Conservation (phyloP, 2,888 invertebrate genomes). For the Anoncus sp. region DNA sequence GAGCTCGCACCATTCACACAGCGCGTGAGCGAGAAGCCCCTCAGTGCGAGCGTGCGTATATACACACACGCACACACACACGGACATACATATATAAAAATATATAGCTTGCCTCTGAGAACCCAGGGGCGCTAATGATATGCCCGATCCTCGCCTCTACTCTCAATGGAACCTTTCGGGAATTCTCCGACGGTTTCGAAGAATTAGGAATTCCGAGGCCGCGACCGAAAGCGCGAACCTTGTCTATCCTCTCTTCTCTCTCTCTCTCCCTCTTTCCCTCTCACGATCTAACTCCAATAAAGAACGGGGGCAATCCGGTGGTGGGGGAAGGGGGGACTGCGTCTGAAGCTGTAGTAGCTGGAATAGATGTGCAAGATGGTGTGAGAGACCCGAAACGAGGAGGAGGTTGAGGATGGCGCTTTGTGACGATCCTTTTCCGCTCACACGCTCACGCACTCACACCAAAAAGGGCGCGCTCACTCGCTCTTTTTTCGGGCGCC, state of each 20-base stretch:
- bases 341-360: conserved; percentile 29
- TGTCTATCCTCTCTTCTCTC: conserved; percentile 5
- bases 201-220: conserved; percentile 83
- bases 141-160: conserved; percentile 74
- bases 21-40: conserved; percentile 62
- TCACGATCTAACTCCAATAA: conserved; percentile 58
- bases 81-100: no score
- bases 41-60: background rate
- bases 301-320: conserved; percentile 46
- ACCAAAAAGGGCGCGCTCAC: conserved; percentile 30
- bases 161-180: conserved; percentile 82
- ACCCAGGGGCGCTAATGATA: conserved; percentile 81
- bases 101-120: conserved; percentile 72
- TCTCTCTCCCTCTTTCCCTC: conserved; percentile 48
- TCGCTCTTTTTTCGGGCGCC: conserved; percentile 50
- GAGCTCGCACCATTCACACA: conserved; percentile 78
- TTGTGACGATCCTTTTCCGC: conserved; percentile 62
- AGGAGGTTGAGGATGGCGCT: conserved; percentile 53
- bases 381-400: conserved; percentile 27
- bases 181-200: conserved; percentile 83
- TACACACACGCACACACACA: no score
- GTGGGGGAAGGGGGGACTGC: conserved; percentile 18
- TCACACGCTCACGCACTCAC: conserved; percentile 29
- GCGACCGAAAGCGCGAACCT: conserved; percentile 67
- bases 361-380: conserved; percentile 23